Base-by-base conservation (phyloP, 2,888 invertebrate species). In the Cephalotes varians region DNA sequence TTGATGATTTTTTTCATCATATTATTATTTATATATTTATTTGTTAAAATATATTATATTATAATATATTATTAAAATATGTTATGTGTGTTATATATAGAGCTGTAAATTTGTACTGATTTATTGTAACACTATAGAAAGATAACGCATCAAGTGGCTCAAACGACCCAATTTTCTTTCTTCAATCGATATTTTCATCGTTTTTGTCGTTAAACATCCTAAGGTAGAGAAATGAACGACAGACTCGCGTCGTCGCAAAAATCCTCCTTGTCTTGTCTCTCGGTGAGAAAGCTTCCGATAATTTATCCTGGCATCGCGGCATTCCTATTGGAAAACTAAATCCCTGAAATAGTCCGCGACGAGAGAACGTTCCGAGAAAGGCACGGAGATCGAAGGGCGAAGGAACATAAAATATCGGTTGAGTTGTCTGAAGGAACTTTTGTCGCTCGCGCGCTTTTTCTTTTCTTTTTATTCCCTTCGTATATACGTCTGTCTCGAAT, bases 241-340 rank as follows among this genome's bases (percentile, higher is more conserved):
- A 51, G 51, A 49, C 62, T 60, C n/a, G 47, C 72, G 18, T 71
- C 58, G 49, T 79, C 58, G 69, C 73, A 51, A 84, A 73, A 71
- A 81, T 58, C 73, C 67, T 73, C 21, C 58, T 49, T 81, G 28
- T 71, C 58, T 60, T 73, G 58, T 37, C 47, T 62, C 28, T 82
- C 58, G 72, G 58, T 62, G 69, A 44, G 72, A 64, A 64, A 71
- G 73, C 82, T 77, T 65, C 44, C 74, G 76, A 82, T 85, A 83
- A 85, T 85, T 85, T 86, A 84, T 71, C 51, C 60, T 58, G 83
- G 64, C 71, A 83, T 58, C 60, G 60, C 60, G 25, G 71, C 51
- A 77, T 60, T 72, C 67, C 67, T 82, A 82, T 82, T 76, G 73
- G 81, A 73, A 76, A 82, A 76, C 81, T 67, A 82, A 82, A 82